These are phyloP conservation scores for Anniella stebbinsi DNA, from an alignment of 2,797 vertebrate species.

Conservation along the genomic window DNA sequence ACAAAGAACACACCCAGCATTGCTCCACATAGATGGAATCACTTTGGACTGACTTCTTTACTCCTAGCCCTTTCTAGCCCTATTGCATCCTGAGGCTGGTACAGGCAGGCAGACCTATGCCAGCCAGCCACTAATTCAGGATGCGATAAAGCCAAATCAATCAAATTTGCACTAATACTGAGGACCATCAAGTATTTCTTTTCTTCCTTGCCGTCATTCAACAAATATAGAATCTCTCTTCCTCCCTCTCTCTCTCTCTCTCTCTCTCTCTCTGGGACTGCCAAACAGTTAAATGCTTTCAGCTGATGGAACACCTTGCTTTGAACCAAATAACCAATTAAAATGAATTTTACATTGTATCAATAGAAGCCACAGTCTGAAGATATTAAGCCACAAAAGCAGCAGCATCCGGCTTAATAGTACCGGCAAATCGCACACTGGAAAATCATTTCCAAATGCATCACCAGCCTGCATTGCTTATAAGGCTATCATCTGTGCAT, in stretches of 20 bases:
- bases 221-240: not conserved
- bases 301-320: not conserved
- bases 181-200: not conserved
- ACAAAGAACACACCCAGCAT: not conserved
- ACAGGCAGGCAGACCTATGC: not conserved
- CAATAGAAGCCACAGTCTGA: not conserved
- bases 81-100: not conserved
- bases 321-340: not conserved
- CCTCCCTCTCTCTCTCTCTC: no score
- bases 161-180: not conserved
- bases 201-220: not conserved
- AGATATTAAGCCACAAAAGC: not conserved
- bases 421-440: not conserved
- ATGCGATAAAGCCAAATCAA: not conserved
- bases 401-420: not conserved
- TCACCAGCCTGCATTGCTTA: not conserved
- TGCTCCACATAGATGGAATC: not conserved
- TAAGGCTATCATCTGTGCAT: not conserved
- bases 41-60: not conserved
- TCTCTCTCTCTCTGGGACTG: no score
- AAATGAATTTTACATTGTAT: slow-evolving; percentile 8
- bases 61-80: not conserved
- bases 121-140: not conserved
- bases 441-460: not conserved
- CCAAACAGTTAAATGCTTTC: not conserved